A percentile compares a stretch with the other conserved stretches of the same genome.
phyloP scores from a whole-genome alignment of 1,140 invertebrate species.

The Laupala kohalensis region DNA sequence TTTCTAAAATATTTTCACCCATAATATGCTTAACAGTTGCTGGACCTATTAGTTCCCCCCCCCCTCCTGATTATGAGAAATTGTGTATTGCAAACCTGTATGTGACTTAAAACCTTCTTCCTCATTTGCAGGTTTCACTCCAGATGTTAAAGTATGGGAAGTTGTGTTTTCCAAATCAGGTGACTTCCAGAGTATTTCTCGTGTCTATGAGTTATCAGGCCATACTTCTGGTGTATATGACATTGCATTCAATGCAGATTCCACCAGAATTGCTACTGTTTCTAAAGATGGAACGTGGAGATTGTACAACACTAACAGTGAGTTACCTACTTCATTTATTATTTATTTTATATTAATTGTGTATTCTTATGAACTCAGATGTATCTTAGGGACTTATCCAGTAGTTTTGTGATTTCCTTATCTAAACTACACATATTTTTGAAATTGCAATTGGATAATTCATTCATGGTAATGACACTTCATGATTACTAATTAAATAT shows the following conservation, averaged over 20 bases:
- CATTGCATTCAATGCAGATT: conserved; percentile 67
- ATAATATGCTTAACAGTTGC: too few species aligned
- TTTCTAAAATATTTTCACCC: too few species aligned
- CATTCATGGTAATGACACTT: too few species aligned
- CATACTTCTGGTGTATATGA: conserved; percentile 70
- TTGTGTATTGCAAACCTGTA: too few species aligned
- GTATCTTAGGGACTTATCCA: neutral
- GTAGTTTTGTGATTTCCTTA: too few species aligned
- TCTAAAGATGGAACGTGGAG: conserved; percentile 82
- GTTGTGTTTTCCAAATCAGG: conserved; percentile 59
- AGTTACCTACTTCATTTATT: conserved; percentile 16
- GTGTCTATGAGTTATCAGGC: conserved; percentile 67
- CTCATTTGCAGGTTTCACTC: conserved; percentile 56
- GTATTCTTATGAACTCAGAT: conserved; percentile 1
- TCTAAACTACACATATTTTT: too few species aligned
- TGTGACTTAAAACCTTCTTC: too few species aligned
- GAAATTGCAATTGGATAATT: too few species aligned
- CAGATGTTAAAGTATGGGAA: conserved; percentile 78
- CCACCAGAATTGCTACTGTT: conserved; percentile 65
- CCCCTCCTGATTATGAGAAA: too few species aligned
- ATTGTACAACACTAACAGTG: conserved; percentile 71
- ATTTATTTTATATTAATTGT: conserved; percentile 16
- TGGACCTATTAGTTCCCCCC: too few species aligned
- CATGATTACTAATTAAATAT: too few species aligned
- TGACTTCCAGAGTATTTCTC: conserved; percentile 57